Conservation (phyloP, 2,113 vertebrate species). For the Pachyramphus minor region DNA sequence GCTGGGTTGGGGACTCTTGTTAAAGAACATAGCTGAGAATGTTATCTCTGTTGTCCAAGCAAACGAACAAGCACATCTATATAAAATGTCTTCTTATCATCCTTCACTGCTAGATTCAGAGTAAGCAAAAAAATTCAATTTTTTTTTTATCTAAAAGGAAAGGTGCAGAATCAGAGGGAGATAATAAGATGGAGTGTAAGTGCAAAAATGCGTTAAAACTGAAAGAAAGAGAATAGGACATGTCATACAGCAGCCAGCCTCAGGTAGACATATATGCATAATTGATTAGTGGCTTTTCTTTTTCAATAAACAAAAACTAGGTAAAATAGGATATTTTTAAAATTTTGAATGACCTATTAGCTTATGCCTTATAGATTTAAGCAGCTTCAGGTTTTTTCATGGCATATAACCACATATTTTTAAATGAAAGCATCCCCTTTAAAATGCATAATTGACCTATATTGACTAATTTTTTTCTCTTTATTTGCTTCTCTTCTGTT, state of each 20-base stretch:
- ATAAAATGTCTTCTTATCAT: not conserved
- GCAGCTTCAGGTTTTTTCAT: not conserved
- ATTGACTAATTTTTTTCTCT: not conserved
- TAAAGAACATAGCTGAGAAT: not conserved
- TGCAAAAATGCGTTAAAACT: not conserved
- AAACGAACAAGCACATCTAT: not conserved
- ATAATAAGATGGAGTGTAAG: not conserved
- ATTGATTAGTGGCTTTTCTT: not conserved
- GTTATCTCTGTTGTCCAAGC: not conserved
- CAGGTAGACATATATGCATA: not conserved
- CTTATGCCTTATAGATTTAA: not conserved
- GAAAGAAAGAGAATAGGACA: not conserved
- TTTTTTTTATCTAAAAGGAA: not conserved
- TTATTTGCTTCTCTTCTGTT: not conserved
- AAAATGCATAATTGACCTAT: not conserved
- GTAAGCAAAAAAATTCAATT: not conserved
- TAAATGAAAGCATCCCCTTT: not conserved
- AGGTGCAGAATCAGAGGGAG: not conserved
- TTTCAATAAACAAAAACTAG: not conserved
- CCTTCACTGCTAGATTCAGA: not conserved
- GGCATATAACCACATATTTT: too few species aligned
- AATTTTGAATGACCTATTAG: not conserved
- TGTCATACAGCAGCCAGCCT: not conserved
- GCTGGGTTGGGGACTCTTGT: not conserved
- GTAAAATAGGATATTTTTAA: not conserved